Base-by-base conservation (phyloP, 1,140 invertebrate species). In the Panagrolaimus sp. region DNA sequence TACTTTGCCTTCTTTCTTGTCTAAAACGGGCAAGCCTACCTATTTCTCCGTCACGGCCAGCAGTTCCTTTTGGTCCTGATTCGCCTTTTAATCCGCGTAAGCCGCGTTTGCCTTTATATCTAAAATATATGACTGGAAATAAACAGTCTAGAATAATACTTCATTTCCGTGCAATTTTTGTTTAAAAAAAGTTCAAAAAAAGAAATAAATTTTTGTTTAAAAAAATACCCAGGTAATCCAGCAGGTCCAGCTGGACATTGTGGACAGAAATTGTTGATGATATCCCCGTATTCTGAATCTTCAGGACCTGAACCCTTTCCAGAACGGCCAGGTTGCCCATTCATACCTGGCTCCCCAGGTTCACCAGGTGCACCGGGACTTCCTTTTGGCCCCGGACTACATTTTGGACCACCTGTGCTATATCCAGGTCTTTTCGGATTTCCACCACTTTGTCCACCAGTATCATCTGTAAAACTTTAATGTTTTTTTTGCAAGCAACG, bases 221-320 rank as follows among this genome's bases (percentile, higher is more conserved):
- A 38, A 38, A 4, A 38, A 31, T 75, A 75, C 25, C 72, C 72
- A 25, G 72, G 72, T 31, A 66, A 48, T 8, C 72, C 72, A 25
- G 72, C 67, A 31, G 72, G 72, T 20, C 72, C 72, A 44, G 67
- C 57, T n/a, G 72, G 72, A 43, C 72, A 74, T 27, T 38, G 67
- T 42, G n/a, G 27, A 27, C 62, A 63, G 1, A 16, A n/a, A 14
- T 5, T 31, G 27, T 31, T 16, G 13, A 43, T 42, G 25, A 61
- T 4, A 13, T 31, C 27, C 7, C 2, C 31, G 23, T 16, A 42
- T n/a, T n/a, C 16, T 16, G 38, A 16, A 20, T 63, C 62, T 63
- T 63, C 62, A 27, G 61, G 14, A 53, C 3, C 25, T 7, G 16
- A 27, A 8, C 25, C 42, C 31, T 38, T 38, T 38, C 31, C 31